Evolutionary conservation across 1,140 invertebrate genomes (phyloP).

Genomic region (Ruditapes philippinarum): DNA sequence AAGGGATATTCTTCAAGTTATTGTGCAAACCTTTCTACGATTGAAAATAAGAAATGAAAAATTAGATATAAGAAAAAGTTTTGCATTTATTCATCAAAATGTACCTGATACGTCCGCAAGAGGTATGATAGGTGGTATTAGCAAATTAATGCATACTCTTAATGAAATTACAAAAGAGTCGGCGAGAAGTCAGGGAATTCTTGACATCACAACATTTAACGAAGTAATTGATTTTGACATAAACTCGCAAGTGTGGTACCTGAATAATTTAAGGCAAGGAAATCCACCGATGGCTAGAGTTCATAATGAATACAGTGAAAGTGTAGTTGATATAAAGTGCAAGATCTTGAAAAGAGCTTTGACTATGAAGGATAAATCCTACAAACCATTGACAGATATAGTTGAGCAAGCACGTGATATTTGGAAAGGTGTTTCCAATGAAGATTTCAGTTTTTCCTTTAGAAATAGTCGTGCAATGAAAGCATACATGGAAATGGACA

Average conservation of each 20-base stretch:
- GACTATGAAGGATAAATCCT: not conserved
- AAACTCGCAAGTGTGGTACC: not conserved
- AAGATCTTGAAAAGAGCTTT: not conserved
- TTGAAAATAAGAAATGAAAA: slow-evolving; percentile 35
- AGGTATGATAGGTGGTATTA: not conserved
- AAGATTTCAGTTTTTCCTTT: slow-evolving; percentile 6
- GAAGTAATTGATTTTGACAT: slow-evolving; percentile 7
- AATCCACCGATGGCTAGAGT: slow-evolving; percentile 1
- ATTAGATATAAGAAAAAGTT: slow-evolving; percentile 29
- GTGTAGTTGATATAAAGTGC: not conserved
- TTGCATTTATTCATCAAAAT: slow-evolving; percentile 61
- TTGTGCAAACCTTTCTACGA: slow-evolving; percentile 48
- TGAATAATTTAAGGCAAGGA: slow-evolving; percentile 1
- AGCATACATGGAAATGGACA: slow-evolving; percentile 5
- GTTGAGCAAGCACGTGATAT: not conserved
- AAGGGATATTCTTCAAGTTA: slow-evolving; percentile 59
- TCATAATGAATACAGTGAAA: not conserved
- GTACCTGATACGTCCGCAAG: not conserved
- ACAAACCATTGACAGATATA: not conserved
- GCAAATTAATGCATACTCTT: not conserved
- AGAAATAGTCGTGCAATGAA: not conserved
- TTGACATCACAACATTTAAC: slow-evolving; percentile 3
- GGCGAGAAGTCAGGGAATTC: not conserved
- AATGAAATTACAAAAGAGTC: slow-evolving; percentile 36
- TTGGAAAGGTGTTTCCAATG: slow-evolving; percentile 19